Percentiles rank a stretch among this genome's conserved stretches.
Conservation (phyloP, 2,888 invertebrate species). For the Lysandra bellargus region DNA sequence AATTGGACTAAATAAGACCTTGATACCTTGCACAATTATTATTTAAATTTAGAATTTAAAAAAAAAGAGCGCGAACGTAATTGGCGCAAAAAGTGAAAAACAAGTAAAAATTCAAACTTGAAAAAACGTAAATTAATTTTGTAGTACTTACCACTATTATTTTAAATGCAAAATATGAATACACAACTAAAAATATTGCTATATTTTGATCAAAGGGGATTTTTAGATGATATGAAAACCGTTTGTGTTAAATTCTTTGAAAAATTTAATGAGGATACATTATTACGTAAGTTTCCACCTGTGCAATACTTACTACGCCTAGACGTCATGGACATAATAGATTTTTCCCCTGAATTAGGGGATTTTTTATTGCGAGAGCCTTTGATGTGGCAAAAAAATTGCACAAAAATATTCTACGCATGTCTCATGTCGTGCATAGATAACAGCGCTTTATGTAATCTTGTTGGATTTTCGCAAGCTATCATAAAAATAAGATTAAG, state of each 20-base stretch:
- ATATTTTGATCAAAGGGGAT: constrained; percentile 62
- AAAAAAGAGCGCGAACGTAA: no score
- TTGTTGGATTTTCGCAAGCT: constrained; percentile 55
- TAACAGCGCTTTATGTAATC: constrained; percentile 43
- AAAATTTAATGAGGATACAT: constrained; percentile 51
- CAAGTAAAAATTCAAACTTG: neutral
- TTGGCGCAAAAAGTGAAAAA: neutral
- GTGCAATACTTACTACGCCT: constrained; percentile 58
- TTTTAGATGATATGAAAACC: constrained; percentile 55
- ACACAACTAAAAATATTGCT: constrained; percentile 57
- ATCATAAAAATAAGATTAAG: constrained; percentile 57
- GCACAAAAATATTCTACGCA: constrained; percentile 61
- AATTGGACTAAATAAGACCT: no score
- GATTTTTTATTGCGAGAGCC: constrained; percentile 61
- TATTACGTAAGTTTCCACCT: constrained; percentile 59
- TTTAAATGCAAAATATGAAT: constrained; percentile 49
- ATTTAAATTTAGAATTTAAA: no score
- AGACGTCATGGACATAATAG: constrained; percentile 62
- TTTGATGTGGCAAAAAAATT: constrained; percentile 54
- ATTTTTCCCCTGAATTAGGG: constrained; percentile 55
- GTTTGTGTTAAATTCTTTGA: constrained; percentile 54
- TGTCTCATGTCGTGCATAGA: constrained; percentile 53
- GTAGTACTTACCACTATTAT: neutral
- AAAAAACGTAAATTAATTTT: neutral
- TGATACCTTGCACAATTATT: no score